Percentiles rank a stretch among this genome's conserved stretches.
phyloP scores from a whole-genome alignment of 2,113 vertebrate species.

The Natator depressus region DNA sequence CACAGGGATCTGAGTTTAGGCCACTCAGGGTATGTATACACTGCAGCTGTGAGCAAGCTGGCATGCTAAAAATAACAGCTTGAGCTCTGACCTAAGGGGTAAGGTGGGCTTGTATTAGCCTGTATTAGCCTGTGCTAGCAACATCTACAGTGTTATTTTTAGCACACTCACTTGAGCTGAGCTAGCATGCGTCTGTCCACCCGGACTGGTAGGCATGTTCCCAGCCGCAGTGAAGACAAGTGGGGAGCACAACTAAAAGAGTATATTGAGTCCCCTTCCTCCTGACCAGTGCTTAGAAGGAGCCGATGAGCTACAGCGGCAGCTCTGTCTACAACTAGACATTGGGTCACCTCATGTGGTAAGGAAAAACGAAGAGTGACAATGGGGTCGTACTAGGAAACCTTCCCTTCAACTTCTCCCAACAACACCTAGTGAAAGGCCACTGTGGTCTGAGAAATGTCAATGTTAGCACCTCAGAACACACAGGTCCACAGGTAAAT shows the following conservation, averaged over 20 bases:
- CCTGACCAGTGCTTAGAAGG: background rate
- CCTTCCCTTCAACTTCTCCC: background rate
- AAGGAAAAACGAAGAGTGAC: background rate
- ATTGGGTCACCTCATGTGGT: background rate
- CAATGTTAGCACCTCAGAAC: background rate
- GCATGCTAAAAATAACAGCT: background rate
- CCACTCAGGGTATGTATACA: background rate
- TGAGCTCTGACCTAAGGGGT: background rate
- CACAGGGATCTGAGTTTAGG: background rate
- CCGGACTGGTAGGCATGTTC: background rate
- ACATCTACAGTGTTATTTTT: background rate
- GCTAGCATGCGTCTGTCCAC: background rate
- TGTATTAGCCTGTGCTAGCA: background rate
- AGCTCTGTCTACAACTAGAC: background rate
- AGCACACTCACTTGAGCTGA: background rate
- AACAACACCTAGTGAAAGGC: background rate
- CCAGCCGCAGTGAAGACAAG: background rate
- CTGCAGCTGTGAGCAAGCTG: background rate
- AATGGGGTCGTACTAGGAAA: background rate
- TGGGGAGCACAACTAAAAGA: background rate
- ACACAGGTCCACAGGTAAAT: background rate
- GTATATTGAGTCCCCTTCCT: background rate
- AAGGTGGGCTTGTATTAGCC: background rate
- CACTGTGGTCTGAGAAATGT: background rate
- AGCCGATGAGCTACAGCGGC: background rate